Conservation (phyloP, 1,140 invertebrate genomes). For the Papilio polytes region DNA sequence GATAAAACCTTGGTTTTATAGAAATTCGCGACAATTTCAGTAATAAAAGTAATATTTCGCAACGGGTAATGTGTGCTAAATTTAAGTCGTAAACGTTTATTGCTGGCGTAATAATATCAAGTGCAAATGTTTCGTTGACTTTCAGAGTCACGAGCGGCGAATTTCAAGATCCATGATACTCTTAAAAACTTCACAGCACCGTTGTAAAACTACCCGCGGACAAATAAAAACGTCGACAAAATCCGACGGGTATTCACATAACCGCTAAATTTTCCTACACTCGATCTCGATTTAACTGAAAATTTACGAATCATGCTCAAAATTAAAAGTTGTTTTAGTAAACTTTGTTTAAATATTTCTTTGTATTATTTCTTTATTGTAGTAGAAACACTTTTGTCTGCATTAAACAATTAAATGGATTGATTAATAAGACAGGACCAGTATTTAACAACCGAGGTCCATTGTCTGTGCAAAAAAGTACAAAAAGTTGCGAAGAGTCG, state of each 20-base stretch:
- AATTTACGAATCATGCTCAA: conserved; percentile 45
- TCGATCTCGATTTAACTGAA: conserved; percentile 49
- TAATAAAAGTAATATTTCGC: conserved; percentile 37
- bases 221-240: conserved; percentile 56
- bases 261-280: conserved; percentile 60
- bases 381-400: conserved; percentile 42
- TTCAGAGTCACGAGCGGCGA: conserved; percentile 27
- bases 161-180: conserved; percentile 36
- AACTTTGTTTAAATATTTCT: neutral
- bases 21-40: conserved; percentile 29
- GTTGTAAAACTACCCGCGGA: conserved; percentile 48
- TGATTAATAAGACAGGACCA: conserved; percentile 73
- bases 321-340: conserved; percentile 16
- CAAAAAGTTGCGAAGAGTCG: conserved; percentile 66
- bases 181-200: conserved; percentile 49
- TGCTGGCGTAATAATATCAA: conserved; percentile 18
- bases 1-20: conserved; percentile 31
- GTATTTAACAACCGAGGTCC: conserved; percentile 71
- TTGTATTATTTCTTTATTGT: neutral
- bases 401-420: conserved; percentile 65
- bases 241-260: conserved; percentile 49
- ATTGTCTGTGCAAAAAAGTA: conserved; percentile 68
- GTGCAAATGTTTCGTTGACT: conserved; percentile 10
- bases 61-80: conserved; percentile 33
- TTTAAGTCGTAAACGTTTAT: conserved; percentile 40